Percentiles rank a stretch among this genome's conserved stretches.
These are phyloP conservation scores for Tipula helvola DNA, from an alignment of 2,888 invertebrate species.

Conservation along the genomic window DNA sequence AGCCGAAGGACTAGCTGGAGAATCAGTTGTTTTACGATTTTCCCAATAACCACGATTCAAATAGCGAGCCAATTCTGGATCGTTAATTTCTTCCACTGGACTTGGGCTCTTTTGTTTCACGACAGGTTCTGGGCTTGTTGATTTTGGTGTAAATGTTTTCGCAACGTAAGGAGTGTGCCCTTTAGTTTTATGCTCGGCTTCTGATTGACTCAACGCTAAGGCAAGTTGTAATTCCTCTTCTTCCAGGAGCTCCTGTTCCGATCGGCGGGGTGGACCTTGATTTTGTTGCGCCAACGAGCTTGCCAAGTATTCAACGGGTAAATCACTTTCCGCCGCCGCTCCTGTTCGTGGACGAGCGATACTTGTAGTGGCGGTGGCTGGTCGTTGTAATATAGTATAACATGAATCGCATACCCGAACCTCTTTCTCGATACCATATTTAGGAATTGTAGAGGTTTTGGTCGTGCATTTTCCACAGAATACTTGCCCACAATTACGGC, in stretches of 20 bases:
- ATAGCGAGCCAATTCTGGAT: constrained; percentile 85
- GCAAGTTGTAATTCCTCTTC: constrained; percentile 96
- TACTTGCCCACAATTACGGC: constrained; percentile 95
- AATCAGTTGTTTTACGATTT: constrained; percentile 45
- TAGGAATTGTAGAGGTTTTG: constrained; percentile 81
- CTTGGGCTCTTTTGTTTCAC: constrained; percentile 30
- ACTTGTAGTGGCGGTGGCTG: constrained; percentile 20
- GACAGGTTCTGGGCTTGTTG: constrained; percentile 28
- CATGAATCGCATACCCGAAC: constrained; percentile 95
- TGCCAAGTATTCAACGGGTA: constrained; percentile 73
- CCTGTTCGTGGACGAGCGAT: constrained; percentile 20
- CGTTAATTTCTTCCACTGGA: constrained; percentile 40
- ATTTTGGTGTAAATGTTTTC: constrained; percentile 13
- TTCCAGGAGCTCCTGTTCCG: constrained; percentile 78
- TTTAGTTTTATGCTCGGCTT: constrained; percentile 55
- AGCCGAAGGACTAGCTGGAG: constrained; percentile 49
- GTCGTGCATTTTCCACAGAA: constrained; percentile 90
- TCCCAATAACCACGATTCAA: constrained; percentile 93
- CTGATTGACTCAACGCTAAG: constrained; percentile 91
- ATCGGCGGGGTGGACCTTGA: constrained; percentile 57
- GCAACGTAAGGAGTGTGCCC: neutral
- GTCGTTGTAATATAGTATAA: constrained; percentile 62
- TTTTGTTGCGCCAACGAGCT: constrained; percentile 70
- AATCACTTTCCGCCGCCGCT: constrained; percentile 49
- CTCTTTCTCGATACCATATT: constrained; percentile 96